Conservation (phyloP, 2,888 invertebrate species). For the Sycophila texana region DNA sequence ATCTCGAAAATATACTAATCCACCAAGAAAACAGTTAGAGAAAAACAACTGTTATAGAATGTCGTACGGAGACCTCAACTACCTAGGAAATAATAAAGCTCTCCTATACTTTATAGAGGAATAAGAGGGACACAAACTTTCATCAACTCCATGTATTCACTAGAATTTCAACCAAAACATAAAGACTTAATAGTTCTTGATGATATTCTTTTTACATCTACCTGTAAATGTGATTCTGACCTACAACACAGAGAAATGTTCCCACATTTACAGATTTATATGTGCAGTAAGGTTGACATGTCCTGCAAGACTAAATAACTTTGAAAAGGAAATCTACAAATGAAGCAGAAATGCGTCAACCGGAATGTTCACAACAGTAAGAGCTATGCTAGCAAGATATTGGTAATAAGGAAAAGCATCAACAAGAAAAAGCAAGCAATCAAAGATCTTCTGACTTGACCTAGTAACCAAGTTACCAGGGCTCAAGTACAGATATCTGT, state of each 20-base stretch:
- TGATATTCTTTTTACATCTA: background rate
- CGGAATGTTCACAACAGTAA: too few species aligned
- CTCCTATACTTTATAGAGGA: background rate
- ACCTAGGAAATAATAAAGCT: too few species aligned
- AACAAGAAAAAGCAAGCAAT: too few species aligned
- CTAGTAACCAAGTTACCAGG: too few species aligned
- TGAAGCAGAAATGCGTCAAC: too few species aligned
- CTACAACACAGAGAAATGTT: background rate
- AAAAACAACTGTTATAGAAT: background rate
- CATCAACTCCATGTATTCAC: background rate
- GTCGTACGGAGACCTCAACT: background rate
- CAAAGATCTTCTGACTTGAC: too few species aligned
- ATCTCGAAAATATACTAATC: background rate
- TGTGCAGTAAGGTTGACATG: background rate
- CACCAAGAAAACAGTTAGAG: background rate
- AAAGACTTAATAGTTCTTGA: background rate
- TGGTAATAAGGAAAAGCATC: too few species aligned
- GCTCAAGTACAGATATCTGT: too few species aligned
- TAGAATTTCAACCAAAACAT: background rate
- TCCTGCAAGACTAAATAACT: background rate
- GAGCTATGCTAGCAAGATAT: too few species aligned
- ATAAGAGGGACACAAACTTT: background rate
- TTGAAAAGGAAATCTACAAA: too few species aligned
- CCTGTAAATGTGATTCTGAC: background rate
- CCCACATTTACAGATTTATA: background rate